Evolutionary conservation across 2,888 invertebrate genomes (phyloP).

Genomic region (Phrixothrix hirtus): DNA sequence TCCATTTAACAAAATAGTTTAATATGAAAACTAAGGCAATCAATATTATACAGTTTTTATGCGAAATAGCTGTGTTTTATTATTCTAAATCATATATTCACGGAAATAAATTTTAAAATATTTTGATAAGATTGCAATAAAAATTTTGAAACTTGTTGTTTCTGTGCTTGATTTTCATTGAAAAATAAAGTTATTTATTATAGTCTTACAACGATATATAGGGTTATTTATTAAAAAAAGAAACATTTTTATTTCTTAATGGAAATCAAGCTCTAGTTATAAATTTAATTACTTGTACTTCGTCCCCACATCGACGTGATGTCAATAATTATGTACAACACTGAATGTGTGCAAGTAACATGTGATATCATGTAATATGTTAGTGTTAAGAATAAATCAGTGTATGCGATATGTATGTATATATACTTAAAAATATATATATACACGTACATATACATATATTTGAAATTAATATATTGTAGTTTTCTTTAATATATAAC

Average conservation of each 20-base stretch:
- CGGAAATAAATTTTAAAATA: slow-evolving; percentile 49
- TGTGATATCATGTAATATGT: slow-evolving; percentile 60
- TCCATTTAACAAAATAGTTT: slow-evolving; percentile 46
- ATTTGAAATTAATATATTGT: slow-evolving; percentile 20
- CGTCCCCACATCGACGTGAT: slow-evolving; percentile 56
- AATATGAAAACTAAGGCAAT: slow-evolving; percentile 50
- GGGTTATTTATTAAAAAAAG: slow-evolving; percentile 28
- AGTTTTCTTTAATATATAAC: slow-evolving; percentile 8
- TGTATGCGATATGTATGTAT: slow-evolving; percentile 17
- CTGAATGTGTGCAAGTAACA: slow-evolving; percentile 58
- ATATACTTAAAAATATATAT: slow-evolving; percentile 6
- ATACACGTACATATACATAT: slow-evolving; percentile 2
- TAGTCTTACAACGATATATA: slow-evolving; percentile 35
- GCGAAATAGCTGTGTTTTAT: slow-evolving; percentile 54
- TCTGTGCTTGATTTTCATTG: slow-evolving; percentile 32
- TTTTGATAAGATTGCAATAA: slow-evolving; percentile 57
- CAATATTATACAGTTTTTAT: slow-evolving; percentile 53
- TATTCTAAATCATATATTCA: slow-evolving; percentile 52
- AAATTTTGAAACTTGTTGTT: slow-evolving; percentile 40
- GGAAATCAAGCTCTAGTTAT: slow-evolving; percentile 36
- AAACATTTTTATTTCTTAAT: slow-evolving; percentile 30
- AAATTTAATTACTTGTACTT: slow-evolving; percentile 51
- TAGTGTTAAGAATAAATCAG: slow-evolving; percentile 58
- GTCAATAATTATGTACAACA: slow-evolving; percentile 59
- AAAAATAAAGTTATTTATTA: slow-evolving; percentile 35